phyloP scores from a whole-genome alignment of 2,888 invertebrate species.

The Eupithecia inturbata region DNA sequence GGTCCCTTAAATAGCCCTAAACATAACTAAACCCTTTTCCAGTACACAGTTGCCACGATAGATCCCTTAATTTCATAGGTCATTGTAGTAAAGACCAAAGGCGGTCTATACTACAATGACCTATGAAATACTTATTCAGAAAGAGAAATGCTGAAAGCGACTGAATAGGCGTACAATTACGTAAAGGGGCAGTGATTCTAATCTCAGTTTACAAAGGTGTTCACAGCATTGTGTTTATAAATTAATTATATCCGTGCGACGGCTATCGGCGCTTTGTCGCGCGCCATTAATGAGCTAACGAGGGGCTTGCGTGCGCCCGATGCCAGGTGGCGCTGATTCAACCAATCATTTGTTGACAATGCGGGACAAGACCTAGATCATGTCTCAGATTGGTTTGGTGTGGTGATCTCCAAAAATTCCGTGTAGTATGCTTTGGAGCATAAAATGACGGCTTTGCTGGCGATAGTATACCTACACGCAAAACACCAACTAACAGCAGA shows the following conservation, averaged over 20 bases:
- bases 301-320: slow-evolving; percentile 14
- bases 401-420: background rate
- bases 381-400: background rate
- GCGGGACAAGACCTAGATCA: background rate
- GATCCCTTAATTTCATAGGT: background rate
- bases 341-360: slow-evolving; percentile 1
- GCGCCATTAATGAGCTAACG: slow-evolving; percentile 34
- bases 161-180: slow-evolving; percentile 27
- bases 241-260: slow-evolving; percentile 47
- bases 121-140: slow-evolving; percentile 3
- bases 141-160: slow-evolving; percentile 14
- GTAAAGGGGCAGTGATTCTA: slow-evolving; percentile 14
- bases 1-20: background rate
- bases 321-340: slow-evolving; percentile 11
- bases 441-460: background rate
- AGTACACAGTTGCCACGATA: background rate
- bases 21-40: background rate
- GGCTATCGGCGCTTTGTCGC: slow-evolving; percentile 42
- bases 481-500: background rate
- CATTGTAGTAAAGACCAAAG: background rate
- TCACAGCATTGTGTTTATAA: slow-evolving; percentile 42
- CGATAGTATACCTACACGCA: background rate
- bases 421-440: background rate
- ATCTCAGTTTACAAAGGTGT: slow-evolving; percentile 28
- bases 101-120: no score